Conservation (phyloP, 64 coral and sea anemone species). For the Astreopora myriophthalma region DNA sequence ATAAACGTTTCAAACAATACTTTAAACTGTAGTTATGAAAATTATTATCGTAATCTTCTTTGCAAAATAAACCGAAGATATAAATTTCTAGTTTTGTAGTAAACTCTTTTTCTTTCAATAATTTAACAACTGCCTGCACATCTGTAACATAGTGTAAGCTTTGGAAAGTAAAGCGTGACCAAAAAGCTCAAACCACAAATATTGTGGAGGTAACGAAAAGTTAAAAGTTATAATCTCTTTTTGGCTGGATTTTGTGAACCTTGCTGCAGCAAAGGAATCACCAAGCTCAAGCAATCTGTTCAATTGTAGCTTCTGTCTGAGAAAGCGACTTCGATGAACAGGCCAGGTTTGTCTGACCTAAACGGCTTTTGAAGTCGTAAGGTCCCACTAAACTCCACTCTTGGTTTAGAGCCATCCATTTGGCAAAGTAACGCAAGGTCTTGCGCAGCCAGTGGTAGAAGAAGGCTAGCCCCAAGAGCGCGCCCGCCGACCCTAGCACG, state of each 20-base stretch:
- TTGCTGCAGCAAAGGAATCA: not conserved
- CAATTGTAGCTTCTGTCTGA: not conserved
- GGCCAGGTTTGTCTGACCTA: slow-evolving; percentile 71
- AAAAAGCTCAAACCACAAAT: not conserved
- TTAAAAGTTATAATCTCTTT: too few species aligned
- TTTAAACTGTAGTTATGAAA: not conserved
- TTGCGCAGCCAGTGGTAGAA: slow-evolving; percentile 86
- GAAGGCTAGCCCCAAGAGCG: slow-evolving; percentile 85
- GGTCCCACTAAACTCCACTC: slow-evolving; percentile 86
- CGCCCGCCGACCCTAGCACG: slow-evolving; percentile 82
- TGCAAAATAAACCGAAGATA: not conserved
- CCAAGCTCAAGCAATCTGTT: not conserved
- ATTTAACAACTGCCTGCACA: slow-evolving; percentile 2
- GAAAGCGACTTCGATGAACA: slow-evolving; percentile 31
- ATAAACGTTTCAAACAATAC: not conserved
- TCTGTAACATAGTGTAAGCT: not conserved
- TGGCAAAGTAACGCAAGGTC: slow-evolving; percentile 74
- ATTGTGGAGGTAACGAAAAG: not conserved
- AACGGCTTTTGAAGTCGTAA: slow-evolving; percentile 14
- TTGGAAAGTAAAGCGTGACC: not conserved
- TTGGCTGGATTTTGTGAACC: too few species aligned
- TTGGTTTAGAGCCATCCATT: slow-evolving; percentile 92
- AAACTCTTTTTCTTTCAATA: not conserved
- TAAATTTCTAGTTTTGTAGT: not conserved
- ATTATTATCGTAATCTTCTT: not conserved